Base-by-base conservation (phyloP, 2,888 invertebrate species). In the Pyrrhia umbra region DNA sequence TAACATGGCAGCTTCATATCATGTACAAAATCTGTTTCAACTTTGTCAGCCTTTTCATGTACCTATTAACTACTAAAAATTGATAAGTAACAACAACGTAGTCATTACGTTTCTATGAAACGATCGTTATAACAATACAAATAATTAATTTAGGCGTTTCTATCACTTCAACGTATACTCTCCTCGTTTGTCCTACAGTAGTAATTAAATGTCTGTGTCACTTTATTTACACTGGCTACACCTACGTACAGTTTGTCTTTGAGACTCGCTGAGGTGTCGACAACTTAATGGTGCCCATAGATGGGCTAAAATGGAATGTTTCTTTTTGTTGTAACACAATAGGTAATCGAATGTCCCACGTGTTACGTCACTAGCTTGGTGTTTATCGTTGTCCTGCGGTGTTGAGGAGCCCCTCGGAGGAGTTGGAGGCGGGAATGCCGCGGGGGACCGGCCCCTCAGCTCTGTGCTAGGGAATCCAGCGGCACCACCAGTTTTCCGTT, bases 401-500 rank as follows among this genome's bases (percentile, higher is more conserved):
- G 81, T 85, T 87, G 75, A 91, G 92, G 71, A 92, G 92, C 69
- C 90, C 91, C 85, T 92, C 92, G 66, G 87, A 92, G 85, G 92
- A 92, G 85, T 90, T 92, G 79, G 91, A 93, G 80, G 83, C 88
- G 88, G 88, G 90, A 85, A 90, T 92, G 84, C 81, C 82, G 87
- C 90, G 92, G 88, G 88, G 88, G 80, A 69, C 75, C 66, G 82
- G 85, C 90, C 92, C 92, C 93, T 95, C 94, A 93, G 90, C 93
- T 94, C 87, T 93, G 92, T 88, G 95, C 92, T 94, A 95, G 88
- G 95, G 95, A 90, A 95, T 95, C 95, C 95, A 95, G 67, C 92
- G 95, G 95, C 95, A 95, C 95, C 95, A 95, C 95, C 95, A 95
- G 86, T 94, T 95, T 94, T 95, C 95, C 93, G 92, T 95, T 93